These are phyloP conservation scores for Macrophya alboannulata DNA, from an alignment of 2,888 invertebrate species.

Conservation along the genomic window DNA sequence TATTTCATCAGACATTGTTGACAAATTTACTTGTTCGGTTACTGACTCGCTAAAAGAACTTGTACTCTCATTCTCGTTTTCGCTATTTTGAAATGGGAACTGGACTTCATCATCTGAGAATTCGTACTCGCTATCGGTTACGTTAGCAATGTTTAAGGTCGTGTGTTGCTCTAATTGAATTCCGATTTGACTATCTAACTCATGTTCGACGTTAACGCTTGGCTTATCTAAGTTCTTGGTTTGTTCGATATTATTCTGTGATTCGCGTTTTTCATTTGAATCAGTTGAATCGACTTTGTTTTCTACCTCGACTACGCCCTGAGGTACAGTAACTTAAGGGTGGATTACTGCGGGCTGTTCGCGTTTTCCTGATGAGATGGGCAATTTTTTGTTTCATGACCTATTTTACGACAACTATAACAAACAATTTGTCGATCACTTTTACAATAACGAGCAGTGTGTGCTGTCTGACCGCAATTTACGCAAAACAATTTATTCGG, in stretches of 20 bases:
- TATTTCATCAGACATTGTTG: neutral
- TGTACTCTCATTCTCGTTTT: neutral
- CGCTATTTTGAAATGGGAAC: no score
- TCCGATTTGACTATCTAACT: neutral
- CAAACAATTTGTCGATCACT: conserved; percentile 54
- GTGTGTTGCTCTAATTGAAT: neutral
- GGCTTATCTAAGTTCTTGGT: conserved; percentile 18
- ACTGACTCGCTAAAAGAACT: neutral
- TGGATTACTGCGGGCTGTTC: conserved; percentile 55
- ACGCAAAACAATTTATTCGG: conserved; percentile 53
- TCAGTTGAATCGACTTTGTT: neutral
- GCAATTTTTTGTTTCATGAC: conserved; percentile 58
- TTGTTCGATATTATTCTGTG: conserved; percentile 18
- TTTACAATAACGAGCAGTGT: conserved; percentile 56
- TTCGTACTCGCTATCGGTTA: conserved; percentile 23
- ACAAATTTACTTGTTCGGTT: neutral
- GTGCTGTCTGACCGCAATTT: conserved; percentile 58
- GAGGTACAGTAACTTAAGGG: conserved; percentile 54
- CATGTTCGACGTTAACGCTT: neutral
- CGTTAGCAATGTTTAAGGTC: neutral
- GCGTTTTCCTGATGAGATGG: conserved; percentile 58
- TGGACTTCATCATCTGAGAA: conserved; percentile 12
- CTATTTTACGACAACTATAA: conserved; percentile 49
- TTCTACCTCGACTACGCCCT: conserved; percentile 27
- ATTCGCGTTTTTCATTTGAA: neutral